phyloP scores from a whole-genome alignment of 2,797 vertebrate species.

The Heliangelus exortis region DNA sequence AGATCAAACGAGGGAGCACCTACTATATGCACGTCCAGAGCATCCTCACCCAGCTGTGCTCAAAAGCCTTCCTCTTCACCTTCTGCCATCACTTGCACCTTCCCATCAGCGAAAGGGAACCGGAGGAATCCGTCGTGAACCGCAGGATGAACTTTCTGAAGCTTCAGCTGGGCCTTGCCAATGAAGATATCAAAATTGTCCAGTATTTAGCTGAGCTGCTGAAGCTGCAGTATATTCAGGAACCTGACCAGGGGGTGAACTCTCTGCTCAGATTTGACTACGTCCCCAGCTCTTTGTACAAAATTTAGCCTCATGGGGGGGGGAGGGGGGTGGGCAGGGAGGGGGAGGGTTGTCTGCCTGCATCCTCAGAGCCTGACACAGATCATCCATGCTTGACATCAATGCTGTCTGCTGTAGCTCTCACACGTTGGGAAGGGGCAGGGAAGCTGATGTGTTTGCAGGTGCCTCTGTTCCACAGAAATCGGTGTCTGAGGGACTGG shows the following conservation, averaged over 20 bases:
- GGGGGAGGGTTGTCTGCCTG: not conserved
- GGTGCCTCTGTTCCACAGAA: not conserved
- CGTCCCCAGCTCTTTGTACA: constrained; percentile 94
- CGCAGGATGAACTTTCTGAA: constrained; percentile 83
- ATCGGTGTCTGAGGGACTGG: fast-evolving
- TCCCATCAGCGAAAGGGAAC: constrained; percentile 84
- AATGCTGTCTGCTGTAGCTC: not conserved
- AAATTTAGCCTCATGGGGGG: constrained; percentile 83
- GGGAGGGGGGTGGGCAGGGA: no score
- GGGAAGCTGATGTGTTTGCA: not conserved
- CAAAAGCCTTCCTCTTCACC: constrained; percentile 92
- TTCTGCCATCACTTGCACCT: constrained; percentile 97
- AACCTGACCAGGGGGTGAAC: constrained; percentile 65
- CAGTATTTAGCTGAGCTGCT: constrained; percentile 93
- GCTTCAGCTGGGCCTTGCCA: constrained; percentile 88
- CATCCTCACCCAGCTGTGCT: constrained; percentile 87
- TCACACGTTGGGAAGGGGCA: not conserved
- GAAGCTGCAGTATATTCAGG: constrained; percentile 87
- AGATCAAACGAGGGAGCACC: constrained; percentile 93
- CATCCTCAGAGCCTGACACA: not conserved
- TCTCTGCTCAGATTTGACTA: constrained; percentile 92
- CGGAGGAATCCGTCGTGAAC: constrained; percentile 70
- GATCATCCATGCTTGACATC: constrained; percentile 25
- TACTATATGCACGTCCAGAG: constrained; percentile 93
- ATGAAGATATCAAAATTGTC: constrained; percentile 90